Conservation (phyloP, 2,888 invertebrate genomes). For the Hesperia comma region DNA sequence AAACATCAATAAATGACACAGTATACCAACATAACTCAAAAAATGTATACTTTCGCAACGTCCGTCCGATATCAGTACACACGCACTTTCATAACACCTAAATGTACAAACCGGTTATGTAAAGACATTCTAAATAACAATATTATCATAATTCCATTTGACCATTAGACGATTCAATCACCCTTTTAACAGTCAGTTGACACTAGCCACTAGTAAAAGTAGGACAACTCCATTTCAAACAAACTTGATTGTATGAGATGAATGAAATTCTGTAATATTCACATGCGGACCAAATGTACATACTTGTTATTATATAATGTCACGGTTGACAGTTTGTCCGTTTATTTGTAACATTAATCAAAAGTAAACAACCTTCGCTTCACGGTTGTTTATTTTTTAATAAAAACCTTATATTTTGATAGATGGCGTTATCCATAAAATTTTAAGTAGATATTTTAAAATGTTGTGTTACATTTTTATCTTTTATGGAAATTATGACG, state of each 20-base stretch:
- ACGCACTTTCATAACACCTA: too few species aligned
- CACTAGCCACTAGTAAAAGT: constrained; percentile 45
- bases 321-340: background rate
- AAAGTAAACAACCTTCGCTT: too few species aligned
- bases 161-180: constrained; percentile 41
- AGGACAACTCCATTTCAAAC: constrained; percentile 45
- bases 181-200: constrained; percentile 40
- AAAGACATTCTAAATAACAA: constrained; percentile 25
- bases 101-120: constrained; percentile 8
- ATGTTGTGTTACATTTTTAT: too few species aligned
- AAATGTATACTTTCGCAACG: background rate
- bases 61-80: too few species aligned
- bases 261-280: constrained; percentile 29
- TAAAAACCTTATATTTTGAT: too few species aligned
- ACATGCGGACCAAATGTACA: constrained; percentile 14
- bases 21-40: background rate
- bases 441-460: too few species aligned
- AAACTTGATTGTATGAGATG: constrained; percentile 42
- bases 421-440: too few species aligned
- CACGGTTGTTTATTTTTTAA: too few species aligned
- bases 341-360: too few species aligned
- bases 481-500: too few species aligned
- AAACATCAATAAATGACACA: too few species aligned
- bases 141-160: constrained; percentile 38
- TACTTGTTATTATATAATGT: background rate